These are phyloP conservation scores for Alosa alosa DNA, from an alignment of 2,113 vertebrate genomes.

Conservation along the genomic window DNA sequence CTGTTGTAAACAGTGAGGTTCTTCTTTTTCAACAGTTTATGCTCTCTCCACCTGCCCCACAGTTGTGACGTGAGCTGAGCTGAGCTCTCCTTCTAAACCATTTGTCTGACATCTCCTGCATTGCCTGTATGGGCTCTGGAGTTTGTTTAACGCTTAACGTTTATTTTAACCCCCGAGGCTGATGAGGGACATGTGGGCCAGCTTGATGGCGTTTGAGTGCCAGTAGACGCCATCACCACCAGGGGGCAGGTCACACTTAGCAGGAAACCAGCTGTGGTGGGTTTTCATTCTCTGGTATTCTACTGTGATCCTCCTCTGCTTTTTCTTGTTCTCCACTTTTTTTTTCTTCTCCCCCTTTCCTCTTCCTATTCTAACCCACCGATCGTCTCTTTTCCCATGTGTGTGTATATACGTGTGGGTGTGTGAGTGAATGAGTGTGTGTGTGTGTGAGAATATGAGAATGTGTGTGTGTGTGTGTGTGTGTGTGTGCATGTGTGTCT, in stretches of 20 bases:
- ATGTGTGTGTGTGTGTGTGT: background rate
- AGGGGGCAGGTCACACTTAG: background rate
- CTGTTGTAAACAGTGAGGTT: background rate
- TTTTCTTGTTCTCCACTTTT: constrained; percentile 2
- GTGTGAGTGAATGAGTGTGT: background rate
- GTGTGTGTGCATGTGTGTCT: background rate
- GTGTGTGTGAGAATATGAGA: background rate
- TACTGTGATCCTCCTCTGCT: background rate
- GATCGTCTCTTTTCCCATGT: background rate
- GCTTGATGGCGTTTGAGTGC: background rate
- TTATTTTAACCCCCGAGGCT: background rate
- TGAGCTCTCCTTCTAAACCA: background rate
- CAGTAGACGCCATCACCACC: background rate
- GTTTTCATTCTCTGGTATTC: background rate
- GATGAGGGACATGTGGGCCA: constrained; percentile 1
- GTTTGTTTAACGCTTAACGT: background rate
- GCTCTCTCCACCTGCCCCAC: background rate
- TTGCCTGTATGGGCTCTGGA: background rate
- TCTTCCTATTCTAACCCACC: background rate
- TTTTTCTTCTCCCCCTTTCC: background rate
- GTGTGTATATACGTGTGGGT: background rate
- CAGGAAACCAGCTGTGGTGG: background rate
- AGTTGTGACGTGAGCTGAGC: background rate
- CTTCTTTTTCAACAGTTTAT: background rate
- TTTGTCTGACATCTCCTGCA: background rate